Evolutionary conservation across 2,113 vertebrate species (phyloP).

Genomic region (Seriola dumerili): DNA sequence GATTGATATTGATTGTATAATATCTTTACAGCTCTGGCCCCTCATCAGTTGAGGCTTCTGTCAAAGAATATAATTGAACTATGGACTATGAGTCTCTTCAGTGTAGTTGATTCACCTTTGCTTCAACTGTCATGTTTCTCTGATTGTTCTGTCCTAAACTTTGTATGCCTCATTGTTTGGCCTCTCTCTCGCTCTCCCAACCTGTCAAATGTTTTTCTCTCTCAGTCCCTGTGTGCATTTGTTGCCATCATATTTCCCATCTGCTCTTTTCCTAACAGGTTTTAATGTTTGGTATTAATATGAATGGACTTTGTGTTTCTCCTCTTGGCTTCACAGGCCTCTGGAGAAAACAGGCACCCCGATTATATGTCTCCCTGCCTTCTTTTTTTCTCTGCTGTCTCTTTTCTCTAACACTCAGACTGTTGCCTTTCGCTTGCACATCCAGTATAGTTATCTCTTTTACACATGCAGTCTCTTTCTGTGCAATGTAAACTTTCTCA

Average conservation of each 20-base stretch:
- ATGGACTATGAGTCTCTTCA: not conserved
- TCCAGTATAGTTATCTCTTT: constrained; percentile 9
- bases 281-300: constrained; percentile 55
- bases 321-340: constrained; percentile 14
- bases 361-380: constrained; percentile 7
- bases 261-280: constrained; percentile 14
- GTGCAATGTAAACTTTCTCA: not conserved
- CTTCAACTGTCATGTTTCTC: constrained; percentile 2
- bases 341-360: constrained; percentile 36
- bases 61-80: not conserved
- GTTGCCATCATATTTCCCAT: constrained; percentile 36
- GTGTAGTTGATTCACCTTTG: not conserved
- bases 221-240: constrained; percentile 29
- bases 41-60: not conserved
- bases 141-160: constrained; percentile 2
- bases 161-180: constrained; percentile 2
- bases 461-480: constrained; percentile 10
- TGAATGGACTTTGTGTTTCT: constrained; percentile 43
- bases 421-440: not conserved
- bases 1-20: constrained; percentile 12
- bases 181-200: constrained; percentile 8
- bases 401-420: constrained; percentile 9
- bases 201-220: constrained; percentile 32
- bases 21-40: not conserved
- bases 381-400: constrained; percentile 13